These are phyloP conservation scores for Mythimna ferrago DNA, from an alignment of 2,888 invertebrate genomes.

Conservation along the genomic window DNA sequence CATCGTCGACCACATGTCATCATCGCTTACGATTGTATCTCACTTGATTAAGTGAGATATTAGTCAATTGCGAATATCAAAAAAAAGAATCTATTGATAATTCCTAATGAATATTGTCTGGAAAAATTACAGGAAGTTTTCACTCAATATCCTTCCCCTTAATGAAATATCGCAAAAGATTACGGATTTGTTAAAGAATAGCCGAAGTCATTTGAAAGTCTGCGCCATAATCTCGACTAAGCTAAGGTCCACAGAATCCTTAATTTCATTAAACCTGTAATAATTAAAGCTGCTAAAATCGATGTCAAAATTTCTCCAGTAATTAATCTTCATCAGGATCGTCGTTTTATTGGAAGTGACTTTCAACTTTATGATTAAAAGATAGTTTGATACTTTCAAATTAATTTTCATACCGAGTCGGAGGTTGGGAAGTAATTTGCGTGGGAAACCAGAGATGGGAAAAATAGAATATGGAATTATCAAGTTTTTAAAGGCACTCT, in stretches of 20 bases:
- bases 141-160: conserved; percentile 1
- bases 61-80: too few relatives aligned
- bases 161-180: conserved; percentile 45
- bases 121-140: background rate
- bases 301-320: conserved; percentile 59
- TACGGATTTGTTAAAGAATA: conserved; percentile 40
- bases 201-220: conserved; percentile 41
- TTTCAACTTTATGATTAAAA: conserved; percentile 61
- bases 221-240: conserved; percentile 47
- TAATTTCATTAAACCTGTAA: conserved; percentile 59
- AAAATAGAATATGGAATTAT: conserved; percentile 12
- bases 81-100: background rate
- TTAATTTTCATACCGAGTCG: conserved; percentile 39
- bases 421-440: conserved; percentile 27
- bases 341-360: conserved; percentile 63
- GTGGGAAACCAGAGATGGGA: conserved; percentile 7
- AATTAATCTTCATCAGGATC: conserved; percentile 63
- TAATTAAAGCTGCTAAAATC: conserved; percentile 62
- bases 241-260: conserved; percentile 43
- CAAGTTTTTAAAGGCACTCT: background rate
- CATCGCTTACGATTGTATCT: too few relatives aligned
- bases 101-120: background rate
- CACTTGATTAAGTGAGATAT: too few relatives aligned
- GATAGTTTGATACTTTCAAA: conserved; percentile 50
- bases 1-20: too few relatives aligned